Base-by-base conservation (phyloP, 2,113 vertebrate genomes). In the Orthochromis indermauri region DNA sequence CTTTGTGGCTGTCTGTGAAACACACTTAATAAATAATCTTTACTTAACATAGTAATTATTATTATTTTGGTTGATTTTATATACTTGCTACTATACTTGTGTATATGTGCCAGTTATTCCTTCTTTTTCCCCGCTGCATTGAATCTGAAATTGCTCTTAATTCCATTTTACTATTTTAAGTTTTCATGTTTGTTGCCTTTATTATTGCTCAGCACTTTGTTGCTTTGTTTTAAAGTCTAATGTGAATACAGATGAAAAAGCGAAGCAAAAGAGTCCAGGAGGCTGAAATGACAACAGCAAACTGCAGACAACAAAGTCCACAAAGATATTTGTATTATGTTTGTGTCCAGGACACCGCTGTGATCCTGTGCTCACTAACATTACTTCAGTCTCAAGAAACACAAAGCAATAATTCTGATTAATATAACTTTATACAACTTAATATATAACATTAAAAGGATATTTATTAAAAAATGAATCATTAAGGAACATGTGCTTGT, bases 1-100 rank as follows among this genome's bases (percentile, higher is more conserved):
- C 63, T 68, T 68, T 21, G 33, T 40, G 33, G 33, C 63, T 40
- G 63, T 68, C 63, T 68, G 11, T 68, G 63, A 66, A 66, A 66
- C 3, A 37, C 33, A 37, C 19, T 21, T 66, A 66, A 66, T 35
- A 12, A 66, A 35, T 63, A 63, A 35, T 63, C 61, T 66, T 63
- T 0, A 63, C 6, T 63, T 66, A n/a, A 63, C 61, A n/a, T 5
- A 63, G 31, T n/a, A 13, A n/a, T 35, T 37, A 0, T 35, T 12
- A 14, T 54, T 17, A 0, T 55, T 5, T 8, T 12, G 57, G 17
- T 66, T 66, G 19, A 40, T 19, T 68, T 68, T 40, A 37, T 40
- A 9, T 68, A 68, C 33, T 40, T 40, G 19, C 7, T 68, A 68
- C 31, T 66, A 66, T 66, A 66, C 10, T 66, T 66, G 63, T 40